Evolutionary conservation across 2,888 invertebrate species (phyloP).

Genomic region (Sarcophaga carnaria): DNA sequence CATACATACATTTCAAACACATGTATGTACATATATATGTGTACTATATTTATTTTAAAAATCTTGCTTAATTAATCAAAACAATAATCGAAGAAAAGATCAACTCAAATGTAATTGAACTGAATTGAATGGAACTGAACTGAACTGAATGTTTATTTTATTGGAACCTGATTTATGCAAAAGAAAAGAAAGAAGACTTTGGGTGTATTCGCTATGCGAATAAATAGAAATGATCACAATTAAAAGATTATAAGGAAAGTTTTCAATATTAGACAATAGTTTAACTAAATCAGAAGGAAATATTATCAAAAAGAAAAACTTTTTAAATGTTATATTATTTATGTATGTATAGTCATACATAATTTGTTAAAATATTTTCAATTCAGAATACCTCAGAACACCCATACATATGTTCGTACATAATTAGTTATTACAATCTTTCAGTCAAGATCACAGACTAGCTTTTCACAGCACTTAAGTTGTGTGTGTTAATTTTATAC

Average conservation of each 20-base stretch:
- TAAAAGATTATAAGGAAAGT: not conserved
- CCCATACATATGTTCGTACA: no score
- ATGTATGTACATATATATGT: not conserved
- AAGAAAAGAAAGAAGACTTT: not conserved
- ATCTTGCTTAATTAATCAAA: conserved; percentile 80
- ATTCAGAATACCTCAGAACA: no score
- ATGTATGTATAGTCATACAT: no score
- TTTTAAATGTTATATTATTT: no score
- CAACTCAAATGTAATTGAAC: conserved; percentile 1
- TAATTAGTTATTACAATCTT: no score
- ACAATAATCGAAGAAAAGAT: conserved; percentile 76
- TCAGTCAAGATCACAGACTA: no score
- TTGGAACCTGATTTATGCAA: not conserved
- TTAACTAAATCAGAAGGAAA: not conserved
- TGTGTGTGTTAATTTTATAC: no score
- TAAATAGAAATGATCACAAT: not conserved
- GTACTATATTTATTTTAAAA: conserved; percentile 50
- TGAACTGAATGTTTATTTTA: no score
- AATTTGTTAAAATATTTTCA: no score
- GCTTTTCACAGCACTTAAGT: no score
- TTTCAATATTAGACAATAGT: not conserved
- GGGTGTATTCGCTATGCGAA: not conserved
- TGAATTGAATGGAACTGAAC: no score
- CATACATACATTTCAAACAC: not conserved
- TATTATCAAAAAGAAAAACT: not conserved